Evolutionary conservation across 2,797 vertebrate species (phyloP).

Genomic region (Premnoplex brunnescens): DNA sequence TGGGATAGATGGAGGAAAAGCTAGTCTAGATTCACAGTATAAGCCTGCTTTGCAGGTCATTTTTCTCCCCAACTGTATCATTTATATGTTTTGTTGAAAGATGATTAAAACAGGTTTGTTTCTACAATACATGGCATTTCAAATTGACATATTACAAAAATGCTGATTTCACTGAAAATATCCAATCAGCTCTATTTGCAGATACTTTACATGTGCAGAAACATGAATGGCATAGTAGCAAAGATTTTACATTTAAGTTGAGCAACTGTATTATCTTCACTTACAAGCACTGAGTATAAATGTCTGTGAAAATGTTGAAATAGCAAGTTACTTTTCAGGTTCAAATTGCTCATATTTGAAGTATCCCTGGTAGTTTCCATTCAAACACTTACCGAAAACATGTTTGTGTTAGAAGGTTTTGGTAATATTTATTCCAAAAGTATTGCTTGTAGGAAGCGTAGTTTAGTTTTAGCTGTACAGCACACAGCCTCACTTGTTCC

Average conservation of each 20-base stretch:
- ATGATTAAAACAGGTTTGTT: background rate
- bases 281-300: background rate
- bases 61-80: fast-evolving
- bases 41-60: background rate
- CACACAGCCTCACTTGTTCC: background rate
- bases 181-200: background rate
- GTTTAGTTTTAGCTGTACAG: background rate
- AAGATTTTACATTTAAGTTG: background rate
- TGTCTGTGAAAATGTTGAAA: background rate
- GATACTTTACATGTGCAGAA: background rate
- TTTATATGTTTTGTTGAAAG: background rate
- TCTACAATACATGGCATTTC: background rate
- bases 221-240: background rate
- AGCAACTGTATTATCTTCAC: background rate
- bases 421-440: background rate
- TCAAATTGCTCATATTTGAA: background rate
- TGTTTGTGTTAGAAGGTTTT: background rate
- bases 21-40: background rate
- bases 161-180: background rate
- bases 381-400: background rate
- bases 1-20: background rate
- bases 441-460: background rate
- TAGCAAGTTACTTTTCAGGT: background rate
- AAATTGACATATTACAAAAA: background rate
- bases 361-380: background rate